Evolutionary conservation across 2,888 invertebrate genomes (phyloP).

Genomic region (Amphipoea oculea): DNA sequence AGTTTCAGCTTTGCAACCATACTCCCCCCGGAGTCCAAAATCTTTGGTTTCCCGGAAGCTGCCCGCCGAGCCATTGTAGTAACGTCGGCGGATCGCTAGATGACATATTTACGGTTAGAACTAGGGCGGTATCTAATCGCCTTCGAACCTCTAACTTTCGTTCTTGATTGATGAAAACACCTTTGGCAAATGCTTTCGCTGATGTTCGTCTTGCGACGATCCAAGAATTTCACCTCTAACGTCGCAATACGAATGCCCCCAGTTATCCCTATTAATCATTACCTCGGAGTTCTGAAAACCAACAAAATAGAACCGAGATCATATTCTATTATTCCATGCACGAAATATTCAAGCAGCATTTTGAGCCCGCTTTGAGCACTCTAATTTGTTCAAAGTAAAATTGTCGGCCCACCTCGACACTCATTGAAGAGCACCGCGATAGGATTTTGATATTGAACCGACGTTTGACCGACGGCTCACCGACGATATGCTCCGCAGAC

Average conservation of each 20-base stretch:
- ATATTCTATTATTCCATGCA: constrained; percentile 91
- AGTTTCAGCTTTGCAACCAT: constrained; percentile 1
- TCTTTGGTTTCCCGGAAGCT: constrained; percentile 89
- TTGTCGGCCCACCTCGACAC: constrained; percentile 81
- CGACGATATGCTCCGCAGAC: constrained; percentile 75
- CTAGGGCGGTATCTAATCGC: constrained; percentile 91
- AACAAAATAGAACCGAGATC: constrained; percentile 92
- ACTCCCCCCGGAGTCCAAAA: constrained; percentile 74
- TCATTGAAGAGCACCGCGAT: constrained; percentile 73
- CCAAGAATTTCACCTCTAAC: constrained; percentile 34
- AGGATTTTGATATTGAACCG: constrained; percentile 69
- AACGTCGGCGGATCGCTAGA: constrained; percentile 82
- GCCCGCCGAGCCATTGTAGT: constrained; percentile 88
- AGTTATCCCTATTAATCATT: constrained; percentile 92
- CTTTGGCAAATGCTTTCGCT: constrained; percentile 92
- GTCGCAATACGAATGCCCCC: constrained; percentile 88
- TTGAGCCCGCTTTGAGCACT: constrained; percentile 91
- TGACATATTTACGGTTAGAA: constrained; percentile 91
- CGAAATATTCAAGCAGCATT: constrained; percentile 87
- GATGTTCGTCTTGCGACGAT: constrained; percentile 89
- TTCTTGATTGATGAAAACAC: constrained; percentile 93
- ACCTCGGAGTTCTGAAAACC: constrained; percentile 85
- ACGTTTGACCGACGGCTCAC: constrained; percentile 74
- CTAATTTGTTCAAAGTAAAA: constrained; percentile 92
- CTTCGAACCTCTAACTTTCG: constrained; percentile 81